A percentile compares a stretch with the other conserved stretches of the same genome.
Conservation (phyloP, 2,797 vertebrate genomes). For the Atherinosoma microstoma region DNA sequence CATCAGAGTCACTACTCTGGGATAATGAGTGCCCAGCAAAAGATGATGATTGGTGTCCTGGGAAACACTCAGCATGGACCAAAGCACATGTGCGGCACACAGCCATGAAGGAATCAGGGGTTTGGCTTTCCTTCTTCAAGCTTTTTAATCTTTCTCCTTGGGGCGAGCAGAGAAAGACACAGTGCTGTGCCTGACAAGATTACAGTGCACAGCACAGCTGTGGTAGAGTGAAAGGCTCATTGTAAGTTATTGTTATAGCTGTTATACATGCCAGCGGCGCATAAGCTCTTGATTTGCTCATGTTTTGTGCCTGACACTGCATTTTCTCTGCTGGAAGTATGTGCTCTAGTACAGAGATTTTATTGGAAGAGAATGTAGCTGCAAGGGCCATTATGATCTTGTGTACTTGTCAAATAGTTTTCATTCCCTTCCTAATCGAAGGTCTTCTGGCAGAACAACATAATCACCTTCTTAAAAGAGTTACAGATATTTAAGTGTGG, state of each 20-base stretch:
- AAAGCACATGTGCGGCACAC: conserved; percentile 34
- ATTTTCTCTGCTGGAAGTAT: conserved; percentile 68
- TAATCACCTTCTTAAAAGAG: conserved; percentile 20
- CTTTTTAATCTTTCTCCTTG: conserved; percentile 72
- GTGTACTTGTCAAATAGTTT: conserved; percentile 58
- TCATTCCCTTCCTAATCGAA: conserved; percentile 53
- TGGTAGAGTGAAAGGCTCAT: conserved; percentile 68
- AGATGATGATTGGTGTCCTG: conserved; percentile 38
- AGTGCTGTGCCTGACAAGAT: conserved; percentile 72
- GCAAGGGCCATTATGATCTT: conserved; percentile 37
- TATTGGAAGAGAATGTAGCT: conserved; percentile 52
- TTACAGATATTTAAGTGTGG: not conserved
- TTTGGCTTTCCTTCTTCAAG: conserved; percentile 64
- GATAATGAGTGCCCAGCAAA: conserved; percentile 23
- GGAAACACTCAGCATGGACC: conserved; percentile 20
- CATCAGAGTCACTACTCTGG: conserved; percentile 17
- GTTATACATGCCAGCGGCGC: conserved; percentile 72
- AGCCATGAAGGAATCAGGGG: conserved; percentile 56
- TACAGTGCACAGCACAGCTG: conserved; percentile 67
- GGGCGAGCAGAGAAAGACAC: conserved; percentile 68
- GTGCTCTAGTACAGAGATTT: conserved; percentile 57
- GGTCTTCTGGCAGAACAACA: conserved; percentile 34
- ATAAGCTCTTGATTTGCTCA: conserved; percentile 75
- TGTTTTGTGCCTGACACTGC: conserved; percentile 58
- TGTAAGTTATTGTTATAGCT: conserved; percentile 75